Percentiles rank a stretch among this genome's conserved stretches.
Evolutionary conservation across 2,113 vertebrate species (phyloP).

Genomic region (Ophthalmolycus amberensis): DNA sequence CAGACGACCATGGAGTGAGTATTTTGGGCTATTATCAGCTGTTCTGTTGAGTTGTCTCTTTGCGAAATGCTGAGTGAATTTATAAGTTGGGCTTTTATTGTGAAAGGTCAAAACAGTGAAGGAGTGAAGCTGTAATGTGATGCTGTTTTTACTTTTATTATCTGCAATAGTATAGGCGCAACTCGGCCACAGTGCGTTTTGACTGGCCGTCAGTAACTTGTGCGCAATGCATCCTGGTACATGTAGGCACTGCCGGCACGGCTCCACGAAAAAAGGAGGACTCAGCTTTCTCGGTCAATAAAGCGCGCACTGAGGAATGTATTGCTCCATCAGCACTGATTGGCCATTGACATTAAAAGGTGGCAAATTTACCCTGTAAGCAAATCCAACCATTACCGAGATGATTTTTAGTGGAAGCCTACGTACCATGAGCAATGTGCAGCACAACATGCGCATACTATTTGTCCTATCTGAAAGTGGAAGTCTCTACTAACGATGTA

Average conservation of each 20-base stretch:
- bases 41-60: not conserved
- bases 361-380: not conserved
- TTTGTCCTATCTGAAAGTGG: not conserved
- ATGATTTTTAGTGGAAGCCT: not conserved
- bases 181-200: not conserved
- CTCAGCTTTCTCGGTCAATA: no score
- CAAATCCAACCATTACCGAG: not conserved
- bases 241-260: not conserved
- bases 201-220: no score
- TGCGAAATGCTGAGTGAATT: not conserved
- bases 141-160: no score
- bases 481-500: not conserved
- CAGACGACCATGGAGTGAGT: no score
- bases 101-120: not conserved
- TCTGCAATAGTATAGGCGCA: no score
- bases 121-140: not conserved
- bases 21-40: not conserved
- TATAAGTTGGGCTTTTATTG: not conserved
- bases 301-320: no score
- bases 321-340: not conserved
- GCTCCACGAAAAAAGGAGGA: not conserved
- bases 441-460: not conserved
- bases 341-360: no score
- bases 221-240: not conserved
- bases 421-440: not conserved